Percentiles rank a stretch among this genome's conserved stretches.
Conservation (phyloP, 2,888 invertebrate species). For the Eupelmus urozonus region DNA sequence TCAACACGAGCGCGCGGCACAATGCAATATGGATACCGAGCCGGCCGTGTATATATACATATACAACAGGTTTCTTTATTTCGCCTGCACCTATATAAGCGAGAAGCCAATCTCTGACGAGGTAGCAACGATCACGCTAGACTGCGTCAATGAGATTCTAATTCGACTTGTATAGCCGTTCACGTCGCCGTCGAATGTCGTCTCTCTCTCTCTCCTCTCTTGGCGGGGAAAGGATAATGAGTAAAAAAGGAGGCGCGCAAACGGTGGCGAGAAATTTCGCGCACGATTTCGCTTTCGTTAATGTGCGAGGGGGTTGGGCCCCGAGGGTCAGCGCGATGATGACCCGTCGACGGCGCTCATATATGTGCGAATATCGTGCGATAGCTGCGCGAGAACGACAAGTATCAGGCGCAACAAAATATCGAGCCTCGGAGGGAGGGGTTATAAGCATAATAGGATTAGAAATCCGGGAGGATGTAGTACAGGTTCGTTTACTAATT, state of each 20-base stretch:
- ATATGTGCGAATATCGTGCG: neutral
- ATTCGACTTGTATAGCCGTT: slow-evolving; percentile 62
- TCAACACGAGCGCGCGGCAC: slow-evolving; percentile 60
- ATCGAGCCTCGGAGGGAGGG: neutral
- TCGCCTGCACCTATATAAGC: neutral
- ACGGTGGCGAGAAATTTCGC: slow-evolving; percentile 54
- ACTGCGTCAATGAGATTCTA: slow-evolving; percentile 64
- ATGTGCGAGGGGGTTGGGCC: too few species aligned
- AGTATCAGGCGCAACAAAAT: neutral
- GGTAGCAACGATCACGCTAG: slow-evolving; percentile 35
- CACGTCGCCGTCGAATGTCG: slow-evolving; percentile 15
- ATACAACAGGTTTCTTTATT: slow-evolving; percentile 64
- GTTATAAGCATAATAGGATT: slow-evolving; percentile 56
- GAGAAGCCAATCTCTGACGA: neutral
- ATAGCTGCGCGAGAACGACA: neutral
- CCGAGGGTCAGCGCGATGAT: neutral
- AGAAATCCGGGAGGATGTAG: slow-evolving; percentile 50
- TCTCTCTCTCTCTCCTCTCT: too few species aligned
- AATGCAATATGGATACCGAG: slow-evolving; percentile 49
- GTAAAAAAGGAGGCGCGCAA: slow-evolving; percentile 36
- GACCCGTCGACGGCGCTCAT: slow-evolving; percentile 6
- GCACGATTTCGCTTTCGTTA: slow-evolving; percentile 55
- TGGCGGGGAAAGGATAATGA: slow-evolving; percentile 40
- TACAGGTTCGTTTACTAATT: slow-evolving; percentile 57
- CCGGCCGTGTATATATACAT: slow-evolving; percentile 42